These are phyloP conservation scores for Hymenopus coronatus DNA, from an alignment of 2,888 invertebrate species.

Conservation along the genomic window DNA sequence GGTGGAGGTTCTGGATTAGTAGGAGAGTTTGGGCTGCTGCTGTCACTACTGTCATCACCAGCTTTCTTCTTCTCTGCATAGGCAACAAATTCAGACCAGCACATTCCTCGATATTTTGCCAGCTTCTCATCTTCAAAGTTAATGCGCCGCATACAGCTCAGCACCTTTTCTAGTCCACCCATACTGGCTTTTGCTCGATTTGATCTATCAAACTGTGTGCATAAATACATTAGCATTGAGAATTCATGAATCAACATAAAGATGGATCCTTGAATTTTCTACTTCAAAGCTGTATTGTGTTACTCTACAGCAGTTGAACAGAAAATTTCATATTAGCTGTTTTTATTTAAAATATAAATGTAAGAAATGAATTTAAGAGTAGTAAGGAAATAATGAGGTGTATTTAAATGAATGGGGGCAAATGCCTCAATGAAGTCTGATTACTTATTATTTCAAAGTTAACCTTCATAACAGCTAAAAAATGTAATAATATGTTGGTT, in stretches of 20 bases:
- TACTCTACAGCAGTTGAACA: too few relatives aligned
- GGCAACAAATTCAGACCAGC: slow-evolving; percentile 48
- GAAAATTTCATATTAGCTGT: too few relatives aligned
- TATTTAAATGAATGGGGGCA: too few relatives aligned
- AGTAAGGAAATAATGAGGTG: too few relatives aligned
- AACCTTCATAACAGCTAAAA: too few relatives aligned
- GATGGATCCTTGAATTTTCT: not conserved
- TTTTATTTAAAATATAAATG: too few relatives aligned
- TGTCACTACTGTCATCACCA: slow-evolving; percentile 21
- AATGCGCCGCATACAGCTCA: slow-evolving; percentile 50
- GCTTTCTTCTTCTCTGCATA: slow-evolving; percentile 42
- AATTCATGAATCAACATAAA: not conserved
- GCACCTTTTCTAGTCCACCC: slow-evolving; percentile 51
- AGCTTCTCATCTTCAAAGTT: slow-evolving; percentile 55
- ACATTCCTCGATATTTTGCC: slow-evolving; percentile 50
- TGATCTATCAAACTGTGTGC: slow-evolving; percentile 51
- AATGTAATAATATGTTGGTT: too few relatives aligned
- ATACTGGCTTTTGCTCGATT: slow-evolving; percentile 51
- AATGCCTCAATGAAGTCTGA: too few relatives aligned
- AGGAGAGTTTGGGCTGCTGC: slow-evolving; percentile 19
- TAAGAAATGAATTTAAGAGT: too few relatives aligned
- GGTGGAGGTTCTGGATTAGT: slow-evolving; percentile 7
- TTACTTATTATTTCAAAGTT: too few relatives aligned
- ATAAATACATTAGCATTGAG: slow-evolving; percentile 8
- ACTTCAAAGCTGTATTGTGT: too few relatives aligned